Base-by-base conservation (phyloP, 1,140 invertebrate species). In the Anoplolepis gracilipes region DNA sequence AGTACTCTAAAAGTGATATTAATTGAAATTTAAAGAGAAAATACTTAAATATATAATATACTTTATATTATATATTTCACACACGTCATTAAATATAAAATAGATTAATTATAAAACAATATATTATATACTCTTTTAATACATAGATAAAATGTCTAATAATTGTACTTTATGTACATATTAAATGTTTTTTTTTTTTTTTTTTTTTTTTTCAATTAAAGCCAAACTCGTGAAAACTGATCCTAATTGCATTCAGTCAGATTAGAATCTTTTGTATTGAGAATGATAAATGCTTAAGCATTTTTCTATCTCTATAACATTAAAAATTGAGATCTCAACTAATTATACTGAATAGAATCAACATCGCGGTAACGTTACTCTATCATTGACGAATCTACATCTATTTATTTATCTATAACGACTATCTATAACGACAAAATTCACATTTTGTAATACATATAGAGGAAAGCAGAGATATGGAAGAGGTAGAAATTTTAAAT, bases 341-440 rank as follows among this genome's bases (percentile, higher is more conserved):
- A 77, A 64, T 64, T 46, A 62, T 64, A 46, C 10, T 19, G 28
- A 53, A 49, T 78, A 49, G 39, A n/a, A 78, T 28, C 30, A 19
- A 36, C 39, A 62, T 76, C 73, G 19, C 25, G 16, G 16, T 11
- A 49, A 19, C 16, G 1, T 49, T 49, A 4, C 7, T 42, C 10
- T 22, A 67, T 55, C 22, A 0, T 49, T 10, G 1, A 76, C 33
- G 7, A 59, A 61, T 82, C 53, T 79, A 79, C 22, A 0, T 55
- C 42, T 36, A 72, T 59, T 53, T 57, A 69, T 79, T 57, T 1
- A 81, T 70, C 28, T 73, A 61, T 61, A 19, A n/a, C n/a, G n/a
- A n/a, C 33, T 36, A 36, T 36, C 33, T 82, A 59, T 59, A 59
- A 42, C 49, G 19, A 59, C 53, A 70, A 81, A 81, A 19, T 72